Conservation (phyloP, 2,113 vertebrate genomes). For the Vulpes lagopus region DNA sequence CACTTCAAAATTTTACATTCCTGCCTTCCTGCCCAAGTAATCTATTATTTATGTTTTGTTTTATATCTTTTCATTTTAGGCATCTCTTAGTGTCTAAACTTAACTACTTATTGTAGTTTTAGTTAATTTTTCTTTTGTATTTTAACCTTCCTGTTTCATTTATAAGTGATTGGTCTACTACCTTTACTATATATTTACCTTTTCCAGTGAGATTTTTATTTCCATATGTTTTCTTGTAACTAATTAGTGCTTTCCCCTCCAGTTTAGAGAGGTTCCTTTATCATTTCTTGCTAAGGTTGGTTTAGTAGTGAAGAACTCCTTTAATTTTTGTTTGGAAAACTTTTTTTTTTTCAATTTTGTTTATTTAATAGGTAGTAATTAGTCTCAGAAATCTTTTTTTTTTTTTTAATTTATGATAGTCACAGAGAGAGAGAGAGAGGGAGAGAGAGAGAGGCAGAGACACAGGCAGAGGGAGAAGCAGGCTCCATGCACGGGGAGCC, state of each 20-base stretch:
- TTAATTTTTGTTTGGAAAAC: not conserved
- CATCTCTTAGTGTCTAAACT: not conserved
- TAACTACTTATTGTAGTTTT: not conserved
- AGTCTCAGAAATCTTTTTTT: not conserved
- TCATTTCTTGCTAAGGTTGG: not conserved
- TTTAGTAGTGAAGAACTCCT: not conserved
- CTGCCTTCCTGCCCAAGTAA: not conserved
- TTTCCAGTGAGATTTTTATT: not conserved
- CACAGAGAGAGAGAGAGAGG: too few species aligned
- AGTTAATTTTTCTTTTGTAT: not conserved
- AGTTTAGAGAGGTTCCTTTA: not conserved
- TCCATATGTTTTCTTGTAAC: not conserved
- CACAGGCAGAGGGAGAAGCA: too few species aligned
- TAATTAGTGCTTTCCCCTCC: not conserved
- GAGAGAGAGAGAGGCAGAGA: too few species aligned
- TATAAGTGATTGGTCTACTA: not conserved
- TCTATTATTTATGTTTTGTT: not conserved
- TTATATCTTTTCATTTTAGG: not conserved
- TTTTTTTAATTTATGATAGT: too few species aligned
- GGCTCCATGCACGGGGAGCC: too few species aligned
- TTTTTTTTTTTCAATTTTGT: not conserved
- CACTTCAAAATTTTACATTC: not conserved
- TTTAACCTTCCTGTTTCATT: not conserved
- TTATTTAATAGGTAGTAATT: not conserved
- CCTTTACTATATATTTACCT: not conserved